Evolutionary conservation across 2,113 vertebrate genomes (phyloP).

Genomic region (Apodemus speciosus): DNA sequence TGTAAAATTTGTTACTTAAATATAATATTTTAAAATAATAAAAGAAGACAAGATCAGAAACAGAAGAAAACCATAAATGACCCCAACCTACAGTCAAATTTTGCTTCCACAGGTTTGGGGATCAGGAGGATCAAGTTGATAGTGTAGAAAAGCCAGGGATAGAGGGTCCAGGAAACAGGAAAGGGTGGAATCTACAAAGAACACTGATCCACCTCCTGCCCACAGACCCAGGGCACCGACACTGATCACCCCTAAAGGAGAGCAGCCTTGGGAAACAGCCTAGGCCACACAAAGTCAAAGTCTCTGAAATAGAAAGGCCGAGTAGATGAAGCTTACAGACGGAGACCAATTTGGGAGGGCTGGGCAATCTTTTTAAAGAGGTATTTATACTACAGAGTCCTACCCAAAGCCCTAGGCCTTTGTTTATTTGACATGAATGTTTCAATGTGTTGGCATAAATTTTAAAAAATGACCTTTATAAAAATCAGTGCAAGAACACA

Average conservation of each 20-base stretch:
- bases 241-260: neutral
- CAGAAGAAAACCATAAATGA: neutral
- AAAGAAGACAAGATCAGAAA: neutral
- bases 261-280: accelerated
- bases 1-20: neutral
- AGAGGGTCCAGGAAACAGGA: neutral
- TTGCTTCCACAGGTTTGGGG: neutral
- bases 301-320: neutral
- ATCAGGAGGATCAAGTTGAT: neutral
- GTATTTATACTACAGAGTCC: neutral
- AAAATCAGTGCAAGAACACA: neutral
- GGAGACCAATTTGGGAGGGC: neutral
- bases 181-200: neutral
- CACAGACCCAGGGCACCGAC: neutral
- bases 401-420: neutral
- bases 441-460: neutral
- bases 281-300: too few species aligned
- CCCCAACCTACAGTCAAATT: neutral
- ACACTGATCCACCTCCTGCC: neutral
- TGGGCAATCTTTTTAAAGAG: neutral
- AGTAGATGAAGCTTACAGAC: neutral
- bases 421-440: neutral
- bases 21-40: neutral
- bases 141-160: neutral
- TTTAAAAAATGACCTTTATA: neutral